phyloP scores from a whole-genome alignment of 1,140 invertebrate species.

The Diachasma alloeum region DNA sequence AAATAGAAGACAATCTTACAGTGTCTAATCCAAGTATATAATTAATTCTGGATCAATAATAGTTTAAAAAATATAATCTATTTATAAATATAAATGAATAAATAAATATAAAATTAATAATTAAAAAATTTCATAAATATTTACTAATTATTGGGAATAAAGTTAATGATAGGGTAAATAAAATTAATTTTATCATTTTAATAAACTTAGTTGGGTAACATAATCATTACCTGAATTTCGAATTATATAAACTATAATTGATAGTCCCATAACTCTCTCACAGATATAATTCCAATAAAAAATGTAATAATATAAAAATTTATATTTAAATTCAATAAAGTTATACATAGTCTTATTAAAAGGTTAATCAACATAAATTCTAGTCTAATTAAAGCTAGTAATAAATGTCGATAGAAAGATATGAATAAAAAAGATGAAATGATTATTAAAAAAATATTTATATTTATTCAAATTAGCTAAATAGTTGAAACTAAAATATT shows the following conservation, averaged over 20 bases:
- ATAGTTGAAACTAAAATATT: no score
- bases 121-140: neutral
- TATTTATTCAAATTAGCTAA: no score
- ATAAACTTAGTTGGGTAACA: neutral
- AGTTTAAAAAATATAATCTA: constrained; percentile 52
- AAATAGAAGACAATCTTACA: constrained; percentile 67
- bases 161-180: neutral
- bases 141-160: neutral
- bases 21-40: constrained; percentile 70
- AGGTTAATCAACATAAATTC: constrained; percentile 2
- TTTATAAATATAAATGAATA: constrained; percentile 56
- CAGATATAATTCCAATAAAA: neutral
- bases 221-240: neutral
- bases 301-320: neutral
- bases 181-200: neutral
- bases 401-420: neutral
- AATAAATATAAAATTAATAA: constrained; percentile 32
- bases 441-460: no score
- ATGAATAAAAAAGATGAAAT: constrained; percentile 42
- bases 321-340: neutral
- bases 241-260: neutral
- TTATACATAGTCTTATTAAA: neutral
- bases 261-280: neutral
- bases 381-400: neutral
- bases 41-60: constrained; percentile 56